Percentiles rank a stretch among this genome's conserved stretches.
phyloP scores from a whole-genome alignment of 1,140 invertebrate genomes.

The Phortica variegata region DNA sequence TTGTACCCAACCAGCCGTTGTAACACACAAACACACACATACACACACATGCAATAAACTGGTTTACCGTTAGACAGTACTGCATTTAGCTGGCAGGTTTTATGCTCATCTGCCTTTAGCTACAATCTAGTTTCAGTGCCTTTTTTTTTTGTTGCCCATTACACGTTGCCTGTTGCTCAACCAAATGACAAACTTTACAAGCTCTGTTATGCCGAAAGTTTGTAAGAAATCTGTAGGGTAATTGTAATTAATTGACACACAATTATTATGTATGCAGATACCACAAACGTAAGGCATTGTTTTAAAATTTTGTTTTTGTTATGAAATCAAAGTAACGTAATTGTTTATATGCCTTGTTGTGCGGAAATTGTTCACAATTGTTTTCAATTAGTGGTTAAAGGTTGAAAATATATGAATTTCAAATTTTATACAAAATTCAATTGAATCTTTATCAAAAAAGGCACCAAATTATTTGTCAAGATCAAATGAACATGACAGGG shows the following conservation, averaged over 20 bases:
- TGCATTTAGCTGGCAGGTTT: slow-evolving; percentile 3
- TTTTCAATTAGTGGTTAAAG: too few species aligned
- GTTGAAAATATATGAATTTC: too few species aligned
- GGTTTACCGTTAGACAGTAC: not conserved
- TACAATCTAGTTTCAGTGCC: too few species aligned
- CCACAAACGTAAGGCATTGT: not conserved
- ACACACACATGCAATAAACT: slow-evolving; percentile 6
- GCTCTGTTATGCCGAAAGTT: not conserved
- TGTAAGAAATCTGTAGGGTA: slow-evolving; percentile 19
- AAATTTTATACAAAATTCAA: not conserved
- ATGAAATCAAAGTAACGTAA: not conserved
- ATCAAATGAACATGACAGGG: too few species aligned
- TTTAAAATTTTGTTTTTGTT: not conserved
- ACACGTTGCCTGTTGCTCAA: not conserved
- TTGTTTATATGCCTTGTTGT: not conserved
- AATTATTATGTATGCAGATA: slow-evolving; percentile 20
- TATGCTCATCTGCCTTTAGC: too few species aligned
- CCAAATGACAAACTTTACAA: slow-evolving; percentile 27
- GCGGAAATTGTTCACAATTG: too few species aligned
- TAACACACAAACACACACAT: not conserved
- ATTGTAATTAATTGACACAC: slow-evolving; percentile 28
- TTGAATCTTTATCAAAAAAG: not conserved
- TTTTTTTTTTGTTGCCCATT: too few species aligned
- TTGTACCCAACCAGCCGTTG: not conserved
- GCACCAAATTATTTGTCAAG: not conserved